phyloP scores from a whole-genome alignment of 1,140 invertebrate species.

The Spodoptera litura region DNA sequence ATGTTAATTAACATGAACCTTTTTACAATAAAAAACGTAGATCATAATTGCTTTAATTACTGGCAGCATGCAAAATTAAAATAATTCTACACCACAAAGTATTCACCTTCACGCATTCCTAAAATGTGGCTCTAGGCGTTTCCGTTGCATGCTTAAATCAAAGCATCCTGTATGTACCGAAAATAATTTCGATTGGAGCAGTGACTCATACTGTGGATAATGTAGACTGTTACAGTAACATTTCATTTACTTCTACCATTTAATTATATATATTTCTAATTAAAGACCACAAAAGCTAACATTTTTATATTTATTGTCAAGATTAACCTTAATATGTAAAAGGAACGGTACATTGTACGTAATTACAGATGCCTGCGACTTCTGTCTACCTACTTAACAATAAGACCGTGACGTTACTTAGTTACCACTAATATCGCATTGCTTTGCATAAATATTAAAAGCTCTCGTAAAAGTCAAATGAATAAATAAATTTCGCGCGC shows the following conservation, averaged over 20 bases:
- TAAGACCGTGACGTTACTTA: slow-evolving; percentile 31
- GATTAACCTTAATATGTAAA: slow-evolving; percentile 14
- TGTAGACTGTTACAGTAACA: neutral
- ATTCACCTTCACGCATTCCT: slow-evolving; percentile 33
- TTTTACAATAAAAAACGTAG: slow-evolving; percentile 10
- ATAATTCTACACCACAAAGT: neutral
- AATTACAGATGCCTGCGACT: slow-evolving; percentile 2
- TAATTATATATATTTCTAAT: neutral
- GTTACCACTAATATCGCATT: neutral
- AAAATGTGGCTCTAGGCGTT: slow-evolving; percentile 24
- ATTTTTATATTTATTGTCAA: neutral
- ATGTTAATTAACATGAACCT: neutral
- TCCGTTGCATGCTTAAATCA: slow-evolving; percentile 33
- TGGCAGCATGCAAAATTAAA: neutral
- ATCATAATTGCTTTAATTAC: slow-evolving; percentile 18
- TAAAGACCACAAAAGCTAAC: too few species aligned
- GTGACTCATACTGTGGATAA: slow-evolving; percentile 5
- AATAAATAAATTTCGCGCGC: too few species aligned
- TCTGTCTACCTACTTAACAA: slow-evolving; percentile 23
- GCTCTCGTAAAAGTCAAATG: too few species aligned
- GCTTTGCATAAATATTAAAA: too few species aligned
- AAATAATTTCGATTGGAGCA: slow-evolving; percentile 25
- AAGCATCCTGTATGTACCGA: slow-evolving; percentile 39
- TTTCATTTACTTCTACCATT: neutral
- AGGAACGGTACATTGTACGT: neutral